A percentile compares a stretch with the other conserved stretches of the same genome.
Conservation (phyloP, 2,113 vertebrate genomes). For the Gnathonemus echidnorhynchus region DNA sequence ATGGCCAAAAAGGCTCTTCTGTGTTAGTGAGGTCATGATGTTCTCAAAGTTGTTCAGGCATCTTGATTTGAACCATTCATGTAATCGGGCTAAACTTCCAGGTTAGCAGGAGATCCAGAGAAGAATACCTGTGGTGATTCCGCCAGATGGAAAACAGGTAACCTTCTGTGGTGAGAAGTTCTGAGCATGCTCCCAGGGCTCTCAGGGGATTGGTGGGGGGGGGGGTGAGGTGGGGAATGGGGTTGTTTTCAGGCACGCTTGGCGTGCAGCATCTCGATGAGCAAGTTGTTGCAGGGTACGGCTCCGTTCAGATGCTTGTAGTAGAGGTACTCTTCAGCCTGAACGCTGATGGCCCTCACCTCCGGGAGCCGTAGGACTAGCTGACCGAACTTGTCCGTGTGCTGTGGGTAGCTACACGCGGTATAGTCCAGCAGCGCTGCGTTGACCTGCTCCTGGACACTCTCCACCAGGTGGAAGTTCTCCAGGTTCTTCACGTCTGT, state of each 20-base stretch:
- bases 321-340: conserved; percentile 97
- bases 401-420: conserved; percentile 93
- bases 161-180: background rate
- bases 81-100: background rate
- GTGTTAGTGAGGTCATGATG: conserved; percentile 25
- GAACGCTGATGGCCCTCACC: conserved; percentile 92
- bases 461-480: conserved; percentile 95
- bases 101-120: background rate
- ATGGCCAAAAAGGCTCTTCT: conserved; percentile 19
- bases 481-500: conserved; percentile 96
- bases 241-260: conserved; percentile 75
- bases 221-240: background rate
- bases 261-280: conserved; percentile 98
- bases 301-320: conserved; percentile 98
- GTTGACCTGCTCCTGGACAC: conserved; percentile 95
- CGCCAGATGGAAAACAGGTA: background rate
- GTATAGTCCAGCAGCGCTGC: conserved; percentile 93
- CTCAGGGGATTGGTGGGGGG: background rate
- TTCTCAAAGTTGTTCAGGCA: conserved; percentile 35
- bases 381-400: conserved; percentile 94
- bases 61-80: background rate
- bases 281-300: conserved; percentile 96
- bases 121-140: conserved; percentile 7
- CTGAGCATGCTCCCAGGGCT: background rate
- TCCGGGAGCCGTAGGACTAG: conserved; percentile 89